Conservation (phyloP, 2,888 invertebrate genomes). For the Aromia moschata region DNA sequence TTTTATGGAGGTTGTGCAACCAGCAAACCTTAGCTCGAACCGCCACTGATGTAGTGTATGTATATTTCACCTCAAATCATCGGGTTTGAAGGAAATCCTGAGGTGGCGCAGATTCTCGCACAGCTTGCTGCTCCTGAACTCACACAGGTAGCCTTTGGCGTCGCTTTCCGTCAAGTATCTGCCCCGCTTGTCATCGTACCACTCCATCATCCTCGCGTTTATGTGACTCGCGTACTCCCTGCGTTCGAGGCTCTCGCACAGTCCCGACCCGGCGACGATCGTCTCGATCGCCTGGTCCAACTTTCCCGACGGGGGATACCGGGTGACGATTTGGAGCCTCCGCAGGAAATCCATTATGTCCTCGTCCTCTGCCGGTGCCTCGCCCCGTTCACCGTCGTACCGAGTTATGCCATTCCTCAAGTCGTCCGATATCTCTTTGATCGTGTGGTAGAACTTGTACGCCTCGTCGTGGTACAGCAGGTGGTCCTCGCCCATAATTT, state of each 20-base stretch:
- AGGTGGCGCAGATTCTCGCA: not conserved
- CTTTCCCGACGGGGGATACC: not conserved
- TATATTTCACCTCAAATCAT: not conserved
- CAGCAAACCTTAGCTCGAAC: too few relatives aligned
- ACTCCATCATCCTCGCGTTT: not conserved
- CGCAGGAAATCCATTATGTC: not conserved
- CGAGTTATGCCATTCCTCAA: too few relatives aligned
- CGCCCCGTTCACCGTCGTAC: not conserved
- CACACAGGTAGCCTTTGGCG: not conserved
- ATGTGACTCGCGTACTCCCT: not conserved
- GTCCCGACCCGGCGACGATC: not conserved
- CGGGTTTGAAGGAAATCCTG: not conserved
- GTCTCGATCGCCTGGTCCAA: not conserved
- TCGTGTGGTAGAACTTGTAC: not conserved
- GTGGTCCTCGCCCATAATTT: not conserved
- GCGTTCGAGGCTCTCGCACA: not conserved
- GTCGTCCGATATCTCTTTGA: too few relatives aligned
- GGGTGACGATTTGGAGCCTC: not conserved
- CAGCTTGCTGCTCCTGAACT: not conserved
- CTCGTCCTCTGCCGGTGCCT: not conserved
- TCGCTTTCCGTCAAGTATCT: not conserved
- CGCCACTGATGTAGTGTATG: too few relatives aligned
- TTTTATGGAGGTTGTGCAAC: too few relatives aligned
- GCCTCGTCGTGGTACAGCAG: not conserved
- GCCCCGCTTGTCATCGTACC: not conserved